Evolutionary conservation across 2,113 vertebrate species (phyloP).

Genomic region (Vimba vimba): DNA sequence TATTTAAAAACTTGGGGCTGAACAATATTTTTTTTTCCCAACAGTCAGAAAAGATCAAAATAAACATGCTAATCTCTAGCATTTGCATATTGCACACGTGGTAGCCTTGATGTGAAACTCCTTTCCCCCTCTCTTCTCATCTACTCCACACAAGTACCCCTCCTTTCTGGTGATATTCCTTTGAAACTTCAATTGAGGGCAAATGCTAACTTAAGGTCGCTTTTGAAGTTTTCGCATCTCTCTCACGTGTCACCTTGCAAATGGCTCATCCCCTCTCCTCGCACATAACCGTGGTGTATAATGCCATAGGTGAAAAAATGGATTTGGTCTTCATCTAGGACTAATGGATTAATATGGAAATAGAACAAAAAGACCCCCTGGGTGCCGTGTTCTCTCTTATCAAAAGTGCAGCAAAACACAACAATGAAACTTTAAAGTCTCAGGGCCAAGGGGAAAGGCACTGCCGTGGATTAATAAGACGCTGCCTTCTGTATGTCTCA

Average conservation of each 20-base stretch:
- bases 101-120: slow-evolving; percentile 70
- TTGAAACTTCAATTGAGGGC: slow-evolving; percentile 55
- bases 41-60: slow-evolving; percentile 71
- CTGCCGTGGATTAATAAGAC: slow-evolving; percentile 43
- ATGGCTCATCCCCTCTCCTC: slow-evolving; percentile 45
- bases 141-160: slow-evolving; percentile 33
- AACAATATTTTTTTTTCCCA: slow-evolving; percentile 55
- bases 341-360: slow-evolving; percentile 58
- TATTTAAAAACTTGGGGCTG: slow-evolving; percentile 62
- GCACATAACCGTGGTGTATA: slow-evolving; percentile 14
- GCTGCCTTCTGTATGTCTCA: slow-evolving; percentile 28
- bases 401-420: slow-evolving; percentile 53
- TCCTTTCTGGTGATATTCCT: slow-evolving; percentile 36
- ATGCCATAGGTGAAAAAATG: slow-evolving; percentile 56
- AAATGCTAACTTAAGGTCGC: slow-evolving; percentile 49
- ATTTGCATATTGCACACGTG: slow-evolving; percentile 68
- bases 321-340: slow-evolving; percentile 52
- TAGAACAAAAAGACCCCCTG: slow-evolving; percentile 56
- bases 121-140: slow-evolving; percentile 15
- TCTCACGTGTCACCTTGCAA: slow-evolving; percentile 36
- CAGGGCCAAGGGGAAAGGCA: slow-evolving; percentile 43
- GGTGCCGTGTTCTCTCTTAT: slow-evolving; percentile 45
- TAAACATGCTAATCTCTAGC: slow-evolving; percentile 70
- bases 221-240: slow-evolving; percentile 58
- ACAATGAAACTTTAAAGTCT: slow-evolving; percentile 50